Evolutionary conservation across 2,888 invertebrate species (phyloP), one percentile per base, ranked within the genome.

Genomic region (Bugula neritina): DNA sequence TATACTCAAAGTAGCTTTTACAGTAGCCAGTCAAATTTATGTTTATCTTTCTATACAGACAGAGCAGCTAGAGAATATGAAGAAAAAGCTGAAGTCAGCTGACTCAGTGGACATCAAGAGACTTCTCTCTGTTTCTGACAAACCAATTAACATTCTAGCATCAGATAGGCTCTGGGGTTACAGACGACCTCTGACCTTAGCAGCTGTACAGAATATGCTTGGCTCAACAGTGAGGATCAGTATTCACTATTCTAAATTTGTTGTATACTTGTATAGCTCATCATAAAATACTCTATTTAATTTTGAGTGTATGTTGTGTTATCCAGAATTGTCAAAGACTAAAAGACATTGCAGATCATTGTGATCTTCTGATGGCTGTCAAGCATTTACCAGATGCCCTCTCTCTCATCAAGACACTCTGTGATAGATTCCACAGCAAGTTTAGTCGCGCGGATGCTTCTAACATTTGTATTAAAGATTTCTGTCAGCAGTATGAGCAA

Each of bases 381-480:
- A 21, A 31, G n/a, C 31, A 27, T 21, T n/a, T 63, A 34, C 63
- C 63, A 63, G 34, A 63, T n/a, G 31, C 31, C 13, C 63, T 63
- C 5, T 3, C 29, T 5, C 31, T 63, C 29, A 25, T 63, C 13
- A 21, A 63, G 3, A 3, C 31, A 25, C 31, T 63, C 25, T 31
- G 31, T n/a, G 63, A 63, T n/a, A 63, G n/a, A n/a, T 63, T 63
- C 31, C 63, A 63, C 31, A 63, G 63, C 63, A 25, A 31, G 31
- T 27, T 63, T n/a, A 63, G 63, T 27, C 2, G 63, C 5, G 27
- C 31, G 5, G 31, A 63, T 5, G 31, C 63, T 10, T 63, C 63
- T 29, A 27, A 63, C 3, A 31, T 31, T 2, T 10, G 31, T n/a
- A 63, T 63, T 34, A 31, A 13, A 10, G 63, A 63, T 17, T 27